A percentile compares a stretch with the other conserved stretches of the same genome.
These are phyloP conservation scores for Drosophila carrolli DNA, from an alignment of 1,140 invertebrate genomes.

Conservation along the genomic window DNA sequence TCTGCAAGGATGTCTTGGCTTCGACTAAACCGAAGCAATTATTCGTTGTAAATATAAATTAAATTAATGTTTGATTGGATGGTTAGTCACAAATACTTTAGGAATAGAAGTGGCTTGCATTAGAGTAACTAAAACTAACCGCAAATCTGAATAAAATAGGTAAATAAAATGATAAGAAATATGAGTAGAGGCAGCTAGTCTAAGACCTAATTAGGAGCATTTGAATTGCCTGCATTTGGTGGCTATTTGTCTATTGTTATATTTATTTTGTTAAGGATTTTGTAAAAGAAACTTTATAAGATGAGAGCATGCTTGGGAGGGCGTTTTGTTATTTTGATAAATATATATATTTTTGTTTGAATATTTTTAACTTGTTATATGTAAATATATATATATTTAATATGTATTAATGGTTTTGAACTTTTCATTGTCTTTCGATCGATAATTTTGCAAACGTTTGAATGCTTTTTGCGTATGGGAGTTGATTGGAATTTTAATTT, in stretches of 20 bases:
- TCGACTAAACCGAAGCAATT: conserved; percentile 29
- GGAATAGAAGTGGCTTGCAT: conserved; percentile 35
- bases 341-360: conserved; percentile 40
- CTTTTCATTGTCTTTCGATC: conserved; percentile 24
- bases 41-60: conserved; percentile 11
- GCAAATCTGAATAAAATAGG: conserved; percentile 40
- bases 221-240: conserved; percentile 47
- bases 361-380: conserved; percentile 38
- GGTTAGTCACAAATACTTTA: conserved; percentile 36
- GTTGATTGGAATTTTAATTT: conserved; percentile 36
- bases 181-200: conserved; percentile 49
- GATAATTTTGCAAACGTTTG: conserved; percentile 35
- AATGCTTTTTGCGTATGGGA: conserved; percentile 26
- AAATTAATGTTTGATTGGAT: neutral
- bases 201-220: conserved; percentile 59
- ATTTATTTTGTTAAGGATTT: conserved; percentile 51
- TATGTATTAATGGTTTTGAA: conserved; percentile 45
- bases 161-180: conserved; percentile 33
- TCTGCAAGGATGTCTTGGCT: conserved; percentile 27
- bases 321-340: conserved; percentile 62
- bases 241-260: conserved; percentile 35
- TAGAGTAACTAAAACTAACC: conserved; percentile 35
- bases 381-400: conserved; percentile 41
- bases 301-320: conserved; percentile 84
- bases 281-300: conserved; percentile 71